Conservation (phyloP, 2,113 vertebrate genomes). For the Typhlomys cinereus region DNA sequence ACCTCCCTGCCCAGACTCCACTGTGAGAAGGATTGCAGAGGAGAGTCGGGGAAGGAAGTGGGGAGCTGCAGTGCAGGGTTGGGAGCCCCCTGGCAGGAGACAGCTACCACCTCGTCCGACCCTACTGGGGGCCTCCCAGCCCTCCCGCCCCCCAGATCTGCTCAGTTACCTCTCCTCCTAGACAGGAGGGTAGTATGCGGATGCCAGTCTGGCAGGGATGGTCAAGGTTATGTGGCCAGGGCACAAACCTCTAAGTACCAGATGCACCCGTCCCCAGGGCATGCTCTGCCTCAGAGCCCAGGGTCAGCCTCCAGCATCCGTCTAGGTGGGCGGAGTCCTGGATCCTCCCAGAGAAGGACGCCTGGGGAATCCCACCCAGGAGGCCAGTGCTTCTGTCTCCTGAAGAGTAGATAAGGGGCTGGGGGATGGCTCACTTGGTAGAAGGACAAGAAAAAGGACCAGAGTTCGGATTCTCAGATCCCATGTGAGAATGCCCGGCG, state of each 20-base stretch:
- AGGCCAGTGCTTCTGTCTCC: not conserved
- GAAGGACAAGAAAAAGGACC: too few species aligned
- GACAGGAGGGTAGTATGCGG: not conserved
- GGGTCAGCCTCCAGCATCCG: not conserved
- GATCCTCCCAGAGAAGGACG: not conserved
- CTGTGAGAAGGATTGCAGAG: not conserved
- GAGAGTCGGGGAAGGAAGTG: accelerated
- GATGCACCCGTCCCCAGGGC: too few species aligned
- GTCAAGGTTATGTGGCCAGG: not conserved
- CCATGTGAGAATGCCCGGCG: too few species aligned
- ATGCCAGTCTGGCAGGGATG: not conserved
- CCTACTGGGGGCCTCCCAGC: not conserved
- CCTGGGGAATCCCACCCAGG: not conserved
- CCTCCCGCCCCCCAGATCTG: accelerated
- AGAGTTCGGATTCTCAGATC: too few species aligned
- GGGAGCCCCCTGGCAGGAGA: not conserved
- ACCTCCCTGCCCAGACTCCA: not conserved
- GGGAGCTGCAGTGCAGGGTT: accelerated
- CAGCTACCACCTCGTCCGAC: not conserved
- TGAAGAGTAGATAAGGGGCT: too few species aligned
- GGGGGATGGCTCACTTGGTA: too few species aligned
- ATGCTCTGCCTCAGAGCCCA: accelerated
- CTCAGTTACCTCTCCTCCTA: not conserved
- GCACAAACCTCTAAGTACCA: not conserved
- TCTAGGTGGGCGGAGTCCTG: not conserved